Conservation (phyloP, 2,113 vertebrate species). For the Hemibagrus wyckioides region DNA sequence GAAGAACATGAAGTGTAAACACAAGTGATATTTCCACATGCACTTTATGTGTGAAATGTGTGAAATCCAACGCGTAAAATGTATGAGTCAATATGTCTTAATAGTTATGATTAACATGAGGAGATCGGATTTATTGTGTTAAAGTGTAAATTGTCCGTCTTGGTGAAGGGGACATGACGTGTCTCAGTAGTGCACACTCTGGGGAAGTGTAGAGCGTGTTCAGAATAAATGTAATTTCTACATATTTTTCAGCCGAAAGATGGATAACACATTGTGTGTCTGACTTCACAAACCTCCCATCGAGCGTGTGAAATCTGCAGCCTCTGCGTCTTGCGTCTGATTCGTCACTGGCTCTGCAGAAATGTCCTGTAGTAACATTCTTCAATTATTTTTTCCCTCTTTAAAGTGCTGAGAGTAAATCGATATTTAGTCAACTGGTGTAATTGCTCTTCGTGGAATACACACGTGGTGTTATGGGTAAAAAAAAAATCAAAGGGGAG, state of each 20-base stretch:
- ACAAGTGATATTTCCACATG: not conserved
- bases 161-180: not conserved
- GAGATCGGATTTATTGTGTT: not conserved
- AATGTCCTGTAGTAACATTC: conserved; percentile 81
- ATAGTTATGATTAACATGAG: not conserved
- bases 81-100: not conserved
- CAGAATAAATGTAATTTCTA: not conserved
- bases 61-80: not conserved
- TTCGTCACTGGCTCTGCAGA: conserved; percentile 71
- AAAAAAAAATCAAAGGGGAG: conserved; percentile 73
- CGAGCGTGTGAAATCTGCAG: conserved; percentile 54
- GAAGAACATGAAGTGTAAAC: not conserved
- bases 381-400: conserved; percentile 76
- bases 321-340: conserved; percentile 60
- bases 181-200: not conserved
- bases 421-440: conserved; percentile 77
- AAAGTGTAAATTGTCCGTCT: not conserved
- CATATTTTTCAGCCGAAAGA: conserved; percentile 43
- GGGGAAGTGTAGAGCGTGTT: not conserved
- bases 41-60: not conserved
- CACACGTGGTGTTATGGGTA: conserved; percentile 58
- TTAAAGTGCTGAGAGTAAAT: conserved; percentile 77
- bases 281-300: conserved; percentile 61
- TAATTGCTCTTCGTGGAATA: conserved; percentile 74
- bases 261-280: conserved; percentile 26